Conservation (phyloP, 2,113 vertebrate species). For the Hippocampus zosterae region DNA sequence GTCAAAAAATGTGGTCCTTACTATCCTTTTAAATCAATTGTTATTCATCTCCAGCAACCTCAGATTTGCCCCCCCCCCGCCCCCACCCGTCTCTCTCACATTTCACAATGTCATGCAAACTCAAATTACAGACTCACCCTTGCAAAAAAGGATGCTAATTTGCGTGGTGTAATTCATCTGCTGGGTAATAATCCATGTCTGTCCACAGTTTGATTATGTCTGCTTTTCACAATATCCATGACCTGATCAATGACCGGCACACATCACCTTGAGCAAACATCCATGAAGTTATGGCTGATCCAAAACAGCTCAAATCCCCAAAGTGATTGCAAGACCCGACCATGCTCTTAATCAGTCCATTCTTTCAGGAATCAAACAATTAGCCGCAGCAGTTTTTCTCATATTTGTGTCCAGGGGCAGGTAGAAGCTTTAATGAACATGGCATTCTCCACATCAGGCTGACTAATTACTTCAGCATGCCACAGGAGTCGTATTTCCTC, state of each 20-base stretch:
- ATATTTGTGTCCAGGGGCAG: conserved; percentile 48
- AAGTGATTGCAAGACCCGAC: conserved; percentile 49
- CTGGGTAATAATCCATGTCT: conserved; percentile 23
- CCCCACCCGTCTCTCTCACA: neutral
- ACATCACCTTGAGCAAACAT: conserved; percentile 46
- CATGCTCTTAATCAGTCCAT: conserved; percentile 53
- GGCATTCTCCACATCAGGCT: conserved; percentile 61
- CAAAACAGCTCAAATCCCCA: conserved; percentile 43
- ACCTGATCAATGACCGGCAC: conserved; percentile 37
- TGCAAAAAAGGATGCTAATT: conserved; percentile 41
- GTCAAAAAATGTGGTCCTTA: too few species aligned
- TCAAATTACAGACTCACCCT: conserved; percentile 25
- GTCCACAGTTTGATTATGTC: conserved; percentile 46
- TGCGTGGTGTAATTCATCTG: conserved; percentile 36
- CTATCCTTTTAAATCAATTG: too few species aligned
- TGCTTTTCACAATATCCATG: conserved; percentile 38
- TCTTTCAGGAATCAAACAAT: conserved; percentile 58
- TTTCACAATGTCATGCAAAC: conserved; percentile 26
- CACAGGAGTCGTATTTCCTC: conserved; percentile 67
- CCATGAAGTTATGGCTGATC: conserved; percentile 51
- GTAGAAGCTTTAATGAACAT: conserved; percentile 18
- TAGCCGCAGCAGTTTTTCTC: conserved; percentile 39
- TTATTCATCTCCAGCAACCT: neutral
- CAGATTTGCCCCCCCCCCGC: neutral
- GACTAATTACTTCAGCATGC: conserved; percentile 75